Percentiles rank a stretch among this genome's conserved stretches.
Evolutionary conservation across 2,888 invertebrate genomes (phyloP).

Genomic region (Homarus gammarus): DNA sequence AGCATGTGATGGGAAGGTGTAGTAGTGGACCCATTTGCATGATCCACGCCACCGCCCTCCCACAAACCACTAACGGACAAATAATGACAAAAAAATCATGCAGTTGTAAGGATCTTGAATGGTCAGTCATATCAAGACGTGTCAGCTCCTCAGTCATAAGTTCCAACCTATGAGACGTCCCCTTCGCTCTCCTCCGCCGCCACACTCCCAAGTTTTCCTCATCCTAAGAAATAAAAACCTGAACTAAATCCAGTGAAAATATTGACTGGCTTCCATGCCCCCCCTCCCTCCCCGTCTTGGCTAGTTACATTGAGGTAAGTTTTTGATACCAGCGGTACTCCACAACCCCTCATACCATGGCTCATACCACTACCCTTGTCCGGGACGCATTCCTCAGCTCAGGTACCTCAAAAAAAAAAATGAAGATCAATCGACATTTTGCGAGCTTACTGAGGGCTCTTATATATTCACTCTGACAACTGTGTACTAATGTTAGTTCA

Average conservation of each 20-base stretch:
- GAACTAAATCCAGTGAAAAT: conserved; percentile 15
- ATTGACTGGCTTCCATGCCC: conserved; percentile 4
- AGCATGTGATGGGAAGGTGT: conserved; percentile 32
- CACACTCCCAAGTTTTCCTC: background rate
- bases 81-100: too few relatives aligned
- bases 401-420: background rate
- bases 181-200: background rate
- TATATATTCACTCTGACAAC: too few relatives aligned
- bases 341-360: conserved; percentile 22
- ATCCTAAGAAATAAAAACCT: conserved; percentile 8
- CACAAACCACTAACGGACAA: background rate
- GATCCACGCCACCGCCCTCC: background rate
- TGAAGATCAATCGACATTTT: too few relatives aligned
- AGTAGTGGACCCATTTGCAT: background rate
- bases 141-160: background rate
- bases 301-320: conserved; percentile 43
- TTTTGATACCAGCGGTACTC: conserved; percentile 33
- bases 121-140: too few relatives aligned
- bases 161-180: background rate
- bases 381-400: conserved; percentile 3
- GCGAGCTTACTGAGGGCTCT: too few relatives aligned
- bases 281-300: conserved; percentile 14
- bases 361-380: background rate
- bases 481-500: background rate
- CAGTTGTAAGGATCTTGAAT: too few relatives aligned